Evolutionary conservation across 1,140 invertebrate genomes (phyloP).

Genomic region (Hypothenemus hampei): DNA sequence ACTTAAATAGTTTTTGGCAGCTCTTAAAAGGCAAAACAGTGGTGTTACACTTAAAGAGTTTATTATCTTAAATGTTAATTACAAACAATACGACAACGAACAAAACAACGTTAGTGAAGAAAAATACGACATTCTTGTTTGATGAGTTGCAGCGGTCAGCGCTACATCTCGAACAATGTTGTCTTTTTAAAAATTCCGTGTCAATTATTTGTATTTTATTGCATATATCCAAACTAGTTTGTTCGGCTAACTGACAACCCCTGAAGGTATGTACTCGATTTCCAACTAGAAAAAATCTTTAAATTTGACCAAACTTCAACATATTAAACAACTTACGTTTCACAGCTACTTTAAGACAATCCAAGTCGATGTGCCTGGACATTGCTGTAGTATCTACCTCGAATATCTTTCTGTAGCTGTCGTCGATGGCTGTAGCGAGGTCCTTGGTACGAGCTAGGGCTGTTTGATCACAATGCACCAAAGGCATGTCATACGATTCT

Average conservation of each 20-base stretch:
- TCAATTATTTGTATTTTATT: conserved; percentile 27
- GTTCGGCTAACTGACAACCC: conserved; percentile 33
- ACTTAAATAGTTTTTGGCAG: too few relatives aligned
- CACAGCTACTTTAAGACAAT: conserved; percentile 32
- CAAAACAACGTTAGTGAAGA: too few relatives aligned
- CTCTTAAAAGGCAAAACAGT: too few relatives aligned
- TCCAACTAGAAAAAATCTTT: conserved; percentile 27
- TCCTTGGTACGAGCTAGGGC: conserved; percentile 24
- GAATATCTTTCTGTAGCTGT: conserved; percentile 25
- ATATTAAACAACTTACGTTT: conserved; percentile 23
- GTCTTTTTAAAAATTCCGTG: conserved; percentile 17
- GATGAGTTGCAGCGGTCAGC: conserved; percentile 29
- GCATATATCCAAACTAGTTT: conserved; percentile 32
- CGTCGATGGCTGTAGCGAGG: conserved; percentile 24
- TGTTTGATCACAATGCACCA: conserved; percentile 23
- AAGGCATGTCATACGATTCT: conserved; percentile 20
- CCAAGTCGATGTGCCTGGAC: conserved; percentile 25
- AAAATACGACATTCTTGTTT: too few relatives aligned
- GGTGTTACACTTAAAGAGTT: too few relatives aligned
- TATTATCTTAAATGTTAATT: too few relatives aligned
- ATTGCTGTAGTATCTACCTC: conserved; percentile 28
- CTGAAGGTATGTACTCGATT: conserved; percentile 29
- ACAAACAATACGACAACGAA: too few relatives aligned
- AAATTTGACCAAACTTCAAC: neutral
- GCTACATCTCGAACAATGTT: conserved; percentile 32